Evolutionary conservation across 1,140 invertebrate species (phyloP), one percentile per base, ranked within the genome.

Genomic region (Drosophila mojavensis): DNA sequence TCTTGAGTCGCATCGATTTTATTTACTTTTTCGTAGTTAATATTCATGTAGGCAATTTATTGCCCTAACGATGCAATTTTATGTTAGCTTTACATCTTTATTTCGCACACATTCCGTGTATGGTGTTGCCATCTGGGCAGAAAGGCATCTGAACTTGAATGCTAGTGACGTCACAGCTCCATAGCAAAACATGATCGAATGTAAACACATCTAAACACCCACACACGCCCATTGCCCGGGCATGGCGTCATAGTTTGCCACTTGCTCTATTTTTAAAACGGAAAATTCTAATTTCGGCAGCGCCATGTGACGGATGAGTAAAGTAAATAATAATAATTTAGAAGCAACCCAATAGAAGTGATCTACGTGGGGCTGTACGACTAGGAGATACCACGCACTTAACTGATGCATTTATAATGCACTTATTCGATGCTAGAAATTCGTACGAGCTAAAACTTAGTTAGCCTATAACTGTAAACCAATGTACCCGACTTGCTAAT

Each of bases 141-240:
- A 36, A 33, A 20, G 9, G 45, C 10, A 4, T n/a, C 4, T 15
- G 9, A 17, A 24, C 10, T 24, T 30, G 41, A 15, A 20, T 33
- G 43, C 10, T 6, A 30, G 43, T 48, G 58, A 60, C 58, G 43
- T 60, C 58, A 60, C 43, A 60, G 9, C 56, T 17, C 58, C 43
- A 33, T 24, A 17, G 15, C 13, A 66, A 11, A 59, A 33, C 53
- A 20, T 10, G 30, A 11, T 24, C 28, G 15, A 59, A 1, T 59
- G 64, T 67, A 67, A 67, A 67, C 64, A 67, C 20, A 59, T n/a
- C 64, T 50, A 13, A 36, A 47, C 54, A 51, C 64, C 64, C 64
- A 67, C 64, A 33, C 55, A 45, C 55, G n/a, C 13, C 30, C 28
- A 55, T 11, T n/a, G 33, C 24, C 36, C 64, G 64, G 64, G 59